Base-by-base conservation (phyloP, 2,797 vertebrate species). In the Lithobates pipiens region DNA sequence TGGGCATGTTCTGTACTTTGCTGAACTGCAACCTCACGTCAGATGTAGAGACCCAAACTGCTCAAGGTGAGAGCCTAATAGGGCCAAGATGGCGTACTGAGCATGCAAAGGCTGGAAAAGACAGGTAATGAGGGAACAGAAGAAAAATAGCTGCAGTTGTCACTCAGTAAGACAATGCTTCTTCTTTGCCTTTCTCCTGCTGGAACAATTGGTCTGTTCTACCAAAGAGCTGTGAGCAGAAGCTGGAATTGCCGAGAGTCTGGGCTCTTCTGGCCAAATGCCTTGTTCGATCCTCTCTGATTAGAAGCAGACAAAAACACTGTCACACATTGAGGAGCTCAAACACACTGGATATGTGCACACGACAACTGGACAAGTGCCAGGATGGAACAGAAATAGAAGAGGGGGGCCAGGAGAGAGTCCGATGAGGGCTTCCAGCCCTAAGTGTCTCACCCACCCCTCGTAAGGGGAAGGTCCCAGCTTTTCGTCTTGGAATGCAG, bases 191-290 rank as follows among this genome's bases (percentile, higher is more conserved):
- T 61, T 82, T 36, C 10, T n/a, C 34, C 21, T 54, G 50, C 50
- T 54, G 50, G 50, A 54, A 54, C 50, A 54, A 18, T 54, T 16
- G 50, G 11, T 54, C 50, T 54, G 50, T 54, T 15, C 84, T 34
- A 67, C 27, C 23, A n/a, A 46, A 76, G 36, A 39, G 57, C 57
- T 21, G 36, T 36, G 54, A 69, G 50, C 18, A 16, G 75, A 68
- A 67, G 10, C 81, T 91, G 93, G 94, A 92, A 93, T n/a, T 91
- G 93, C 89, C 61, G n/a, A 0, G 77, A 71, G 89, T 88, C 82
- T 90, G 92, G 89, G 85, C 87, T 77, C 71, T 88, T 80, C 77
- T 90, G 89, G 88, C 90, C 93, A 91, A 88, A 89, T 90, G 89
- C 67, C 68, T 77, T 76, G 57, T 79, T 73, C 68, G 44, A 87